phyloP scores from a whole-genome alignment of 2,888 invertebrate species.

The Sinohyriopsis cumingii region DNA sequence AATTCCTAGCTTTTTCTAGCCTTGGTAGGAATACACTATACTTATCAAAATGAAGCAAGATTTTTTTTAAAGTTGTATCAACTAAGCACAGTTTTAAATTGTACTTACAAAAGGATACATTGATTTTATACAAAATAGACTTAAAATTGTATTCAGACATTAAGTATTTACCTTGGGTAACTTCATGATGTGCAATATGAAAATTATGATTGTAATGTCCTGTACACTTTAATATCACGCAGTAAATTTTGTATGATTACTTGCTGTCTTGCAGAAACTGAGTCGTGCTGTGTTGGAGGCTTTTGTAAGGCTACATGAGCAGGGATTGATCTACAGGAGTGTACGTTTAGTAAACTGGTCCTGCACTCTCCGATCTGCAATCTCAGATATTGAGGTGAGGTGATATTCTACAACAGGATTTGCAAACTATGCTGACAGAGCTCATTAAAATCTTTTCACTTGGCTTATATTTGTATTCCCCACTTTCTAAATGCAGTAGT shows the following conservation, averaged over 20 bases:
- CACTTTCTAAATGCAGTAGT: not conserved
- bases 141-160: too few species aligned
- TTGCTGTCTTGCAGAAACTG: slow-evolving; percentile 71
- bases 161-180: too few species aligned
- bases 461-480: not conserved
- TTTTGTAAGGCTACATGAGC: slow-evolving; percentile 90
- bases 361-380: slow-evolving; percentile 94
- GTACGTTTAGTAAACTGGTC: slow-evolving; percentile 99
- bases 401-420: not conserved
- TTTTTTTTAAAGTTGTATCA: too few species aligned
- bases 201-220: not conserved
- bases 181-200: too few species aligned
- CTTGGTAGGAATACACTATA: too few species aligned
- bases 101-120: too few species aligned
- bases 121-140: too few species aligned
- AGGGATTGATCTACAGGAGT: slow-evolving; percentile 92
- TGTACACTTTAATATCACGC: not conserved
- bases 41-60: too few species aligned
- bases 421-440: not conserved
- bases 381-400: slow-evolving; percentile 95
- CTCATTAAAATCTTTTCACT: not conserved
- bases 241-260: not conserved
- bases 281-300: slow-evolving; percentile 89
- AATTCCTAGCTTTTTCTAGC: too few species aligned
- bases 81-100: too few species aligned